A percentile compares a stretch with the other conserved stretches of the same genome.
Conservation (phyloP, 2,113 vertebrate genomes). For the Dicrurus megarhynchus region DNA sequence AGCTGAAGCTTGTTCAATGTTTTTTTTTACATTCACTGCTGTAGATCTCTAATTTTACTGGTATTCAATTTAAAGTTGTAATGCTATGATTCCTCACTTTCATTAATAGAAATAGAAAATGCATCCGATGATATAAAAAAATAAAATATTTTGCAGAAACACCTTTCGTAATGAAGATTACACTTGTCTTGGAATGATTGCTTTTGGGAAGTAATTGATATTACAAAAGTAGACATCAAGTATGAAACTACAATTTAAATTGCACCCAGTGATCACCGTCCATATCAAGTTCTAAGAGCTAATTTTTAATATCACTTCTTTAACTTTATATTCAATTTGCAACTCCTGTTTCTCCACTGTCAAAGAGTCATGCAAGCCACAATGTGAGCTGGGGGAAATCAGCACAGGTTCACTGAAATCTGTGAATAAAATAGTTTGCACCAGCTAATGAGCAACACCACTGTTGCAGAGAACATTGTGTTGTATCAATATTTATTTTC, state of each 20-base stretch:
- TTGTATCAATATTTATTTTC: background rate
- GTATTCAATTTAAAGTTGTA: slow-evolving; percentile 28
- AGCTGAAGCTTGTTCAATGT: background rate
- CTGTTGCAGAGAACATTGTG: background rate
- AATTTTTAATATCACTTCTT: background rate
- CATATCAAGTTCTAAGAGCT: background rate
- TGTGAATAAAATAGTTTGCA: background rate
- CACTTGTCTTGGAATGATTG: background rate
- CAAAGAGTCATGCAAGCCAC: background rate
- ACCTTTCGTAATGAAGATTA: background rate
- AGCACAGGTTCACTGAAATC: background rate
- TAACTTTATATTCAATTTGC: background rate
- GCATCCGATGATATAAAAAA: background rate
- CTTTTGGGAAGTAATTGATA: background rate
- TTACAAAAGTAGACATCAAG: background rate
- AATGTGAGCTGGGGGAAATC: background rate
- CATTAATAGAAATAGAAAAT: slow-evolving; percentile 30
- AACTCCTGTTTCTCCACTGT: background rate
- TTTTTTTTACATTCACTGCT: slow-evolving; percentile 32
- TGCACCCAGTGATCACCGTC: background rate
- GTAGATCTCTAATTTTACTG: slow-evolving; percentile 40
- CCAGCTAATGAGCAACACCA: background rate
- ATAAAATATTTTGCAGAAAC: background rate
- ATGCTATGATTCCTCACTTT: slow-evolving; percentile 25
- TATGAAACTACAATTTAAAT: background rate